phyloP scores from a whole-genome alignment of 2,797 vertebrate genomes.

The Pangasius larnaudii region DNA sequence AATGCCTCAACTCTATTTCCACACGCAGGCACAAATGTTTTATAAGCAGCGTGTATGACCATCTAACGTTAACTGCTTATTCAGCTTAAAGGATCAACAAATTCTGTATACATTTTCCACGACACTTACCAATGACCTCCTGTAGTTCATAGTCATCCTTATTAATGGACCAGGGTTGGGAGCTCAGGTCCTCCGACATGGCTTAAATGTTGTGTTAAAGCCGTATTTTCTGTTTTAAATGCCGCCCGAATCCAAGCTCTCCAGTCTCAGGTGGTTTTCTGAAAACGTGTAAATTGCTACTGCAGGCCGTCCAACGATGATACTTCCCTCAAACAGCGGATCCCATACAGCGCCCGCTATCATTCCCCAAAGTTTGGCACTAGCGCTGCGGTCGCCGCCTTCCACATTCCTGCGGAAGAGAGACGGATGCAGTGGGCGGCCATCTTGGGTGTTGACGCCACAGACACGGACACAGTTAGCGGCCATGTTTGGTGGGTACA shows the following conservation, averaged over 20 bases:
- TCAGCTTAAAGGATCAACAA: neutral
- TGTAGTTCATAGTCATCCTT: conserved; percentile 98
- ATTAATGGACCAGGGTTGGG: conserved; percentile 97
- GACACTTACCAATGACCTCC: conserved; percentile 92
- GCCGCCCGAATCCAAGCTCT: conserved; percentile 59
- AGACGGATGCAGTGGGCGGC: conserved; percentile 65
- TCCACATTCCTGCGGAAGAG: conserved; percentile 73
- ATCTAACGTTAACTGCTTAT: neutral
- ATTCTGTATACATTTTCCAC: neutral
- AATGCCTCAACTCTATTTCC: conserved; percentile 17
- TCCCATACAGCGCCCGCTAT: conserved; percentile 77
- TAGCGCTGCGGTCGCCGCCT: conserved; percentile 77
- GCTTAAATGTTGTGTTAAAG: conserved; percentile 60
- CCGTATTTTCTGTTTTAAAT: conserved; percentile 15
- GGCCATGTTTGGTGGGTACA: conserved; percentile 32
- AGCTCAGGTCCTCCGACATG: conserved; percentile 93
- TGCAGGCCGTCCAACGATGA: conserved; percentile 68
- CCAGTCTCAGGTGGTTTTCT: conserved; percentile 57
- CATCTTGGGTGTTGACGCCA: conserved; percentile 62
- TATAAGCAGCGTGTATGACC: neutral
- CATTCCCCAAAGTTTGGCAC: conserved; percentile 93
- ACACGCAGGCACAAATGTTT: neutral
- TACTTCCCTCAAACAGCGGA: conserved; percentile 75
- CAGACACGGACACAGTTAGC: neutral
- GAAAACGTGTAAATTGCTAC: conserved; percentile 67